phyloP scores from a whole-genome alignment of 2,797 vertebrate species.

The Eurystomus glaucurus region DNA sequence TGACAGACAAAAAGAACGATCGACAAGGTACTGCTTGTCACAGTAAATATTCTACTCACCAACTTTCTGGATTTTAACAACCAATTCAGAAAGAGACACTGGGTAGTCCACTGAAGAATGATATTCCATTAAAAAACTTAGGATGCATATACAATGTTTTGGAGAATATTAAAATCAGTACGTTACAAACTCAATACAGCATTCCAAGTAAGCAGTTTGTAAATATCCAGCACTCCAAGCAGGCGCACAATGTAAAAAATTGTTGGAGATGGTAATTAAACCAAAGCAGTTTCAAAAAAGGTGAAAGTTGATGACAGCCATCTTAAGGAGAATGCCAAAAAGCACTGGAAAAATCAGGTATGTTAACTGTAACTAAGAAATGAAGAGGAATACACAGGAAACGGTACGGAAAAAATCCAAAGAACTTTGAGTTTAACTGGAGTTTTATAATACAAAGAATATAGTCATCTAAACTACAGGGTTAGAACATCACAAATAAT shows the following conservation, averaged over 20 bases:
- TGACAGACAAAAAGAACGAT: neutral
- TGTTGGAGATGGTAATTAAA: neutral
- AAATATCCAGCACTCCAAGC: neutral
- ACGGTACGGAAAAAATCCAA: neutral
- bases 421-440: neutral
- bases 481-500: neutral
- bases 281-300: neutral
- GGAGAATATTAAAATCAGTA: neutral
- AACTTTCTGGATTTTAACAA: neutral
- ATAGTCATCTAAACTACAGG: neutral
- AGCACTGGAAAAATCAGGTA: neutral
- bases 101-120: neutral
- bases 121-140: neutral
- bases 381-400: neutral
- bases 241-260: neutral
- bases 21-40: neutral
- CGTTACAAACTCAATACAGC: neutral
- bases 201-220: neutral
- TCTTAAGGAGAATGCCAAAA: neutral
- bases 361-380: neutral
- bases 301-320: neutral
- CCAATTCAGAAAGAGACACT: neutral
- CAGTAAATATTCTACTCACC: neutral
- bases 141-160: neutral
- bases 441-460: neutral